Evolutionary conservation across 2,797 vertebrate genomes (phyloP), one percentile per base, ranked within the genome.

Genomic region (Hybognathus amarus): DNA sequence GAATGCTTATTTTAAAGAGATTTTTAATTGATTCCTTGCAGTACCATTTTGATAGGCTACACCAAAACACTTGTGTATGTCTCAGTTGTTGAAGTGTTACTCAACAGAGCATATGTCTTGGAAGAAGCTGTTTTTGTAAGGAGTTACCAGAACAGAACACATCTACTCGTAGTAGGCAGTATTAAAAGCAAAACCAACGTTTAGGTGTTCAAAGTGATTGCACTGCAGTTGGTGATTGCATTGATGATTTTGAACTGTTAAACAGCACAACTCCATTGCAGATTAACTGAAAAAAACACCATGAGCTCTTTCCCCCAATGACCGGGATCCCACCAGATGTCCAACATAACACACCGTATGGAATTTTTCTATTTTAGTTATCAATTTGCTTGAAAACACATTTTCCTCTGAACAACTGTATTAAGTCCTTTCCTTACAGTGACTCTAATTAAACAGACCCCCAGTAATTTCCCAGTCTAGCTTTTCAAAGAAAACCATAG

Each of bases 1-100:
- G 17, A 82, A 69, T 36, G 50, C n/a, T 18, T 70, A 82, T 76
- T 85, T 82, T 74, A 76, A 74, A 78, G 61, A 79, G 38, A 36
- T 79, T 79, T 85, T 83, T 85, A 40, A 80, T 85, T 67, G 77
- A 85, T n/a, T 77, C 77, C 8, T 36, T 83, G 18, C 83, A 83
- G 36, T 83, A 83, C 20, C 18, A 6, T 2, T 85, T 64, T 76
- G 52, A 76, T 45, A 45, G 80, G 38, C 13, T 56, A 54, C 68
- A 74, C 22, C 30, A 68, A 79, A 79, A 79, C 56, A 71, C 10
- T 77, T 80, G 69, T 71, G 9, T 85, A 77, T 87, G 70, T 83
- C 38, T 27, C 77, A 30, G 45, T 80, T 74, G 40, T 79, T 56
- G 15, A 83, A 24, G 18, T 75, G 40, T 80, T 83, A 42, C 33